These are phyloP conservation scores for Mesorhabditis belari DNA, from an alignment of 2,888 invertebrate species.

Conservation along the genomic window DNA sequence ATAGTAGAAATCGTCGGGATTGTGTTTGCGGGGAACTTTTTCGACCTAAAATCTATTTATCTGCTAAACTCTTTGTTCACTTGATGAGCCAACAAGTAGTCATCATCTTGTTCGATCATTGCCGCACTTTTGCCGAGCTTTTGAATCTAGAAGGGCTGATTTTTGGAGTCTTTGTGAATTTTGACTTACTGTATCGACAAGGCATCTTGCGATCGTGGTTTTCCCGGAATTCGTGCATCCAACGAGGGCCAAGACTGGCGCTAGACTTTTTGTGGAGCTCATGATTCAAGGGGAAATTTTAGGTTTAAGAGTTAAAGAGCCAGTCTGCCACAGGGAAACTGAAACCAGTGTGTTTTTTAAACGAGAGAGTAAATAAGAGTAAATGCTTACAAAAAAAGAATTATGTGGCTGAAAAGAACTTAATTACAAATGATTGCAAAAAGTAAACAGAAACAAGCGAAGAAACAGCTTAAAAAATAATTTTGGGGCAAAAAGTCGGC, in stretches of 20 bases:
- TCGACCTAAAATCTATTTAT: neutral
- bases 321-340: no score
- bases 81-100: constrained; percentile 30
- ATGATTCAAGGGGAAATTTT: no score
- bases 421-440: no score
- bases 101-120: constrained; percentile 42
- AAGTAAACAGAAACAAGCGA: no score
- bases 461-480: no score
- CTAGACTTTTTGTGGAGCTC: no score
- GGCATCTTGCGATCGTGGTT: constrained; percentile 34
- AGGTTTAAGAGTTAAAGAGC: no score
- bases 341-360: no score
- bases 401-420: no score
- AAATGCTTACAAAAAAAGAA: no score
- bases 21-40: neutral
- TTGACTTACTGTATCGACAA: constrained; percentile 27
- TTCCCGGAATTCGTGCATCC: constrained; percentile 50
- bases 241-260: constrained; percentile 23
- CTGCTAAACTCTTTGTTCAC: constrained; percentile 11
- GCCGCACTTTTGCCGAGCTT: constrained; percentile 10
- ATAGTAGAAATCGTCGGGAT: neutral
- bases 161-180: neutral
- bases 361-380: no score
- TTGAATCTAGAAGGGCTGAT: constrained; percentile 12
- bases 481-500: no score